These are phyloP conservation scores for Theonella swinhoei DNA, from an alignment of 37 sponge, comb jelly and placozoan genomes.

Conservation along the genomic window DNA sequence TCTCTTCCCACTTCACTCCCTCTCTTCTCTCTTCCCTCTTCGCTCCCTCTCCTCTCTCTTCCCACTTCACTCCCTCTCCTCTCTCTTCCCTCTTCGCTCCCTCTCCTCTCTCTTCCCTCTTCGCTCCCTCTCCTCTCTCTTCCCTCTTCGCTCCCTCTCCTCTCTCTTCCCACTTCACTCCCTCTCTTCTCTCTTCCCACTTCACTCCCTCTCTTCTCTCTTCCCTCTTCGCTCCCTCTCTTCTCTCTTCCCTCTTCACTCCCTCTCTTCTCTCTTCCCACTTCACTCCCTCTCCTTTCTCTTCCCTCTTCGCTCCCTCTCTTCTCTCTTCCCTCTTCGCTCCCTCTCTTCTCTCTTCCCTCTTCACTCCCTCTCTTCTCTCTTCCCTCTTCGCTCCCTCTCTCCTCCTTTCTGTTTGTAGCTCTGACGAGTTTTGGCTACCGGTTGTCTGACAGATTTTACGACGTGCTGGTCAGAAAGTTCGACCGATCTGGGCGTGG, in stretches of 20 bases:
- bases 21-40: not conserved
- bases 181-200: not conserved
- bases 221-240: not conserved
- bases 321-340: not conserved
- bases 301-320: not conserved
- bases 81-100: not conserved
- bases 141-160: too few relatives aligned
- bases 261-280: too few relatives aligned
- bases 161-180: too few relatives aligned
- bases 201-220: too few relatives aligned
- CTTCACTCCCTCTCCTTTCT: not conserved
- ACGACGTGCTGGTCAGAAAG: slow-evolving; percentile 84
- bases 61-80: slow-evolving; percentile 3
- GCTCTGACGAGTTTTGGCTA: slow-evolving; percentile 88
- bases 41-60: not conserved
- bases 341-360: not conserved
- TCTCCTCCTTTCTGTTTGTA: not conserved
- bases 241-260: not conserved
- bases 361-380: not conserved
- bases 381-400: not conserved
- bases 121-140: too few relatives aligned
- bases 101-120: not conserved
- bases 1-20: too few relatives aligned
- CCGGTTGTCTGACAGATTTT: slow-evolving; percentile 90
- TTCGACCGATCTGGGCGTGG: slow-evolving; percentile 94